Evolutionary conservation across 2,797 vertebrate genomes (phyloP), one percentile per base, ranked within the genome.

Genomic region (Erethizon dorsatum): DNA sequence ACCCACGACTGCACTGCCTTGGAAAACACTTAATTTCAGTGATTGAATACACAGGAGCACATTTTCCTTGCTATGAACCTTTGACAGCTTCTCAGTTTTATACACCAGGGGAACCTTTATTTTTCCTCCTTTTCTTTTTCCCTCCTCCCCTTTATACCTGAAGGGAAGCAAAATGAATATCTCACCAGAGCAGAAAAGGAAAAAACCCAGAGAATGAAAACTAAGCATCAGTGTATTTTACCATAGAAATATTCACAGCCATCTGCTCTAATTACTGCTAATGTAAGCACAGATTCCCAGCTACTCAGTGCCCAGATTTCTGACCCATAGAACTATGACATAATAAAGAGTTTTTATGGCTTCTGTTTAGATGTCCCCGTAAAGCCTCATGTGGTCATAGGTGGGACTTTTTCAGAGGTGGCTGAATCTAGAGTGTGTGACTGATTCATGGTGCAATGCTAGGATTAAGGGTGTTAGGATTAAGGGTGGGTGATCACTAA

Each of bases 231-330:
- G 91, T 96, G 89, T 83, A 97, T 98, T 98, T 98, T 98, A 97
- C 92, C 97, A 98, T 96, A 97, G 82, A 98, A 97, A 91, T 96
- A 98, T 98, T 98, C 98, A 95, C 97, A 97, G 96, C 98, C 98
- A 98, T 98, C 98, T 98, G 98, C 97, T 99, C 98, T 98, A 98
- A 98, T 98, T 98, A 98, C 98, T 98, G 97, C 97, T 98, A 98
- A 97, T 98, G 98, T 98, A 31, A 86, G 6, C 37, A 92, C 61
- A 93, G 11, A 85, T 47, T 52, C 37, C 59, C 84, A 94, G 1
- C 31, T 80, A n/a, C 45, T 63, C 65, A 92, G 18, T 12, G 9
- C 9, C 37, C 26, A 59, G 75, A 90, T 45, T 8, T 59, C 10
- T 50, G 28, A 63, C 17, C 45, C 52, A 22, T 5, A 82, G 54